Evolutionary conservation across 92 coral and sea anemone genomes (phyloP).

Genomic region (Epizoanthus ramosus): DNA sequence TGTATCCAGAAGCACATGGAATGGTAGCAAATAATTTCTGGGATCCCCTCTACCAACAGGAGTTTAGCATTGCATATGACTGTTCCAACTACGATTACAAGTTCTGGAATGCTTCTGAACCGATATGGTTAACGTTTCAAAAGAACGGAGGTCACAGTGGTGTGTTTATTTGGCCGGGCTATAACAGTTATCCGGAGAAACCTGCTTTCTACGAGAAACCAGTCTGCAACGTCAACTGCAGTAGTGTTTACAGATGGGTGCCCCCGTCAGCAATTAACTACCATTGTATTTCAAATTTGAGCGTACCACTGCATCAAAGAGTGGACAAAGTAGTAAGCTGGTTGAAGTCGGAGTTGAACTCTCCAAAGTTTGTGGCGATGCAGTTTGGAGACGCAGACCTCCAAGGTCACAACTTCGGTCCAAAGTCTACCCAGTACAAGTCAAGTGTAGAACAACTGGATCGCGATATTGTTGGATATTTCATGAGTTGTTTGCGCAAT

Average conservation of each 20-base stretch:
- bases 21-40: conserved; percentile 79
- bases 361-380: conserved; percentile 80
- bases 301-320: conserved; percentile 66
- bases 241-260: conserved; percentile 33
- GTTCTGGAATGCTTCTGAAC: conserved; percentile 85
- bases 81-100: conserved; percentile 88
- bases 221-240: conserved; percentile 71
- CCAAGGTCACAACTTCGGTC: conserved; percentile 79
- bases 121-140: conserved; percentile 91
- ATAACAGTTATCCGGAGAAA: conserved; percentile 70
- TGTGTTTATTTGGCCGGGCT: conserved; percentile 92
- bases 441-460: conserved; percentile 73
- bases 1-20: conserved; percentile 92
- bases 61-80: conserved; percentile 78
- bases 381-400: conserved; percentile 79
- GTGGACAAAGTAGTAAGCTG: conserved; percentile 77
- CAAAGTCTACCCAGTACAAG: conserved; percentile 55
- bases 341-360: conserved; percentile 63
- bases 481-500: conserved; percentile 65
- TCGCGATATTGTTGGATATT: conserved; percentile 84
- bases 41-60: conserved; percentile 84
- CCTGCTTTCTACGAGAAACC: conserved; percentile 76
- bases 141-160: conserved; percentile 85
- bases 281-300: conserved; percentile 66
- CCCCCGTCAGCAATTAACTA: conserved; percentile 25